phyloP scores from a whole-genome alignment of 2,113 vertebrate species.

The Thamnophis sirtalis region DNA sequence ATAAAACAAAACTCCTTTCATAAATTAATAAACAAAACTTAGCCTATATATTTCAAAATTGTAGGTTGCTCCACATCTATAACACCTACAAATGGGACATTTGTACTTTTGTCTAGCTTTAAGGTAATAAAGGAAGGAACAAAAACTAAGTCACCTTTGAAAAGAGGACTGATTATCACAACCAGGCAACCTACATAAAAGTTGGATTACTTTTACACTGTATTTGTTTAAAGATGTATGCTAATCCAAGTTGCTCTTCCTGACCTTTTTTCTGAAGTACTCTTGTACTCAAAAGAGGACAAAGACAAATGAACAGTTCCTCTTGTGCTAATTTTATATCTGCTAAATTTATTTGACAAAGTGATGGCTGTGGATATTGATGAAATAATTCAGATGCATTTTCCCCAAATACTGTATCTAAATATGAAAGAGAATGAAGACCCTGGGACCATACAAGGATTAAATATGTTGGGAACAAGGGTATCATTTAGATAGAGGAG shows the following conservation, averaged over 20 bases:
- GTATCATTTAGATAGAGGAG: background rate
- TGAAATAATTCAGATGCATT: background rate
- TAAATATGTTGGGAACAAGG: background rate
- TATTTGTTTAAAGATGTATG: constrained; percentile 24
- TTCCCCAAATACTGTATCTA: background rate
- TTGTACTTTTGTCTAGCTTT: constrained; percentile 36
- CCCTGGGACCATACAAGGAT: background rate
- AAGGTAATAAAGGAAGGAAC: constrained; percentile 49
- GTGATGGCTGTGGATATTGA: background rate
- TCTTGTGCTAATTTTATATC: background rate
- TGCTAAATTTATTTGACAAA: background rate
- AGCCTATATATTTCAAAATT: background rate
- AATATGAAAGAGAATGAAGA: background rate
- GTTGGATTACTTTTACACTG: constrained; percentile 55
- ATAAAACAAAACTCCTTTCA: background rate
- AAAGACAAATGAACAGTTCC: fast-evolving
- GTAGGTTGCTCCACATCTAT: background rate
- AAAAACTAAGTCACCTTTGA: constrained; percentile 60
- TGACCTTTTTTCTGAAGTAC: constrained; percentile 24
- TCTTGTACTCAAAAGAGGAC: background rate
- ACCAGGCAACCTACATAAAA: constrained; percentile 66
- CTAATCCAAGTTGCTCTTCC: background rate
- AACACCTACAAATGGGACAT: background rate
- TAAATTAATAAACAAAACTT: background rate
- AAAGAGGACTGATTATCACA: constrained; percentile 59